Evolutionary conservation across 2,797 vertebrate species (phyloP), one percentile per base, ranked within the genome.

Genomic region (Tenualosa thibaudeaui): DNA sequence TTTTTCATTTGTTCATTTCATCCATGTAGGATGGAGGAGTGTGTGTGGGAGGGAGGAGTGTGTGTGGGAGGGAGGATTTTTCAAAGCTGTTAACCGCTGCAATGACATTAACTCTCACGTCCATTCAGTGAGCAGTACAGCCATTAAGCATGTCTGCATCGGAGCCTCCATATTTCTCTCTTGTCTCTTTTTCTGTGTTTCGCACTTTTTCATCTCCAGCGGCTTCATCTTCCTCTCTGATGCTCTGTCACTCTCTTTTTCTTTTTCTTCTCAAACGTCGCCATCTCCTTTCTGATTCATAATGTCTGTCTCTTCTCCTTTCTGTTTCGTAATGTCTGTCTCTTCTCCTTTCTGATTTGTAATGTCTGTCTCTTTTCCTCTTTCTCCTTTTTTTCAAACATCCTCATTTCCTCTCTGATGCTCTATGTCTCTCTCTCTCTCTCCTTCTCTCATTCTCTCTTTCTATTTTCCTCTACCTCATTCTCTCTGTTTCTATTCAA

Each of bases 1-100:
- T 31, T 81, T 82, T 40, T 82, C 26, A 40, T 71, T 71, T 37
- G 65, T 78, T 78, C 37, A 78, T 82, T 82, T 82, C 40, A 78
- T 78, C 40, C 19, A 17, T 78, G 71, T 78, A 40, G 17, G 71
- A 40, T 22, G 71, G 71, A 78, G 40, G 37, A 78, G 71, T 15
- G 5, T 78, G 71, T 78, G 71, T 78, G 71, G 71, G 71, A 22
- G 71, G 15, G 37, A 78, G 71, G 71, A 78, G 43, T 31, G 3
- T 71, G 31, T 71, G 65, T 71, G 65, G 65, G 65, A 17, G 65
- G 10, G 26, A 71, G 65, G 65, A 71, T 78, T 31, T 56, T 31
- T 56, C 31, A 82, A 31, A 37, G 81, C 51, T 82, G 54, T 37
- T 31, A 82, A 82, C 26, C 9, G 54, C 81, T 43, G 54, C 82